Evolutionary conservation across 2,113 vertebrate species (phyloP).

Genomic region (Athene cunicularia): DNA sequence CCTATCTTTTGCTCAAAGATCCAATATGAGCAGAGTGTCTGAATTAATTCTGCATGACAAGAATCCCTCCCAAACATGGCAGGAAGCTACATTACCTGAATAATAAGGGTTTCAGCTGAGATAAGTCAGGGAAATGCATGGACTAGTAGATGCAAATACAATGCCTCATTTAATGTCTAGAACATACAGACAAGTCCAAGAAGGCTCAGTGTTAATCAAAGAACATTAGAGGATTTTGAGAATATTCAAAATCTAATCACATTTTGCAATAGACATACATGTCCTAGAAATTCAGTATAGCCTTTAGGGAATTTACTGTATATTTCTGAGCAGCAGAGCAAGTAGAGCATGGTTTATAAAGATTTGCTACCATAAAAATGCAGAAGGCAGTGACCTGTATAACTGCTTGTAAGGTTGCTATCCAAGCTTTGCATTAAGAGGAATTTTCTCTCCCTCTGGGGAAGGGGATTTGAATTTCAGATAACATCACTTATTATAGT

Average conservation of each 20-base stretch:
- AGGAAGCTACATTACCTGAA: constrained; percentile 13
- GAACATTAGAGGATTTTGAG: neutral
- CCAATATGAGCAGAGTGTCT: neutral
- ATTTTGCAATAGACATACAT: neutral
- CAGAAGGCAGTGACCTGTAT: constrained; percentile 20
- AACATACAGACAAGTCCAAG: constrained; percentile 2
- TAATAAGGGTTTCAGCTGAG: constrained; percentile 42
- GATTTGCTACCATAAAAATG: constrained; percentile 35
- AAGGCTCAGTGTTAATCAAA: constrained; percentile 14
- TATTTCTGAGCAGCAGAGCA: neutral
- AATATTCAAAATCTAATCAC: constrained; percentile 9
- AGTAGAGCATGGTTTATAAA: neutral
- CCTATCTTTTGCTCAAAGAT: neutral
- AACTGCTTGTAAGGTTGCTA: constrained; percentile 2
- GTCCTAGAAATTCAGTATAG: constrained; percentile 23
- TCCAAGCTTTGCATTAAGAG: constrained; percentile 1
- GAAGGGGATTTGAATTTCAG: constrained; percentile 21
- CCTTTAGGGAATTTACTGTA: neutral
- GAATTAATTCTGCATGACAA: constrained; percentile 31
- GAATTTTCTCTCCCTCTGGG: neutral
- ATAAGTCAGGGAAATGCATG: neutral
- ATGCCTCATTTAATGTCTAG: neutral
- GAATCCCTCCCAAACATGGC: constrained; percentile 31
- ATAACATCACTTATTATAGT: neutral
- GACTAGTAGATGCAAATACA: neutral